These are phyloP conservation scores for Cryptoblepharus egeriae DNA, from an alignment of 2,797 vertebrate species.

Conservation along the genomic window DNA sequence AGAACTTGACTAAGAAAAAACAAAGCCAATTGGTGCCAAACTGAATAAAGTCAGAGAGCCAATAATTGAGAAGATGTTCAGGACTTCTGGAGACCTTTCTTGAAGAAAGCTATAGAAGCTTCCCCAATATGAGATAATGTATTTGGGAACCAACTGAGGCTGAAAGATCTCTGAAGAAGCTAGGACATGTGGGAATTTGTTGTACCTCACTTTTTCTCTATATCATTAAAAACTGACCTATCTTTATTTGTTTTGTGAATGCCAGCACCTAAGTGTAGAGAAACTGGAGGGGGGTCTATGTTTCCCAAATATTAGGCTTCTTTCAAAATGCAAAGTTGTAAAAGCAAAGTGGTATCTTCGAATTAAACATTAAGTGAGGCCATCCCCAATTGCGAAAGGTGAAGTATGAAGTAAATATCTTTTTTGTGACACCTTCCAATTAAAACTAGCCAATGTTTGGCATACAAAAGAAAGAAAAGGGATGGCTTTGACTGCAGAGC, in stretches of 20 bases:
- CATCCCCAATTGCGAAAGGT: conserved; percentile 5
- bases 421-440: conserved; percentile 27
- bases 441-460: conserved; percentile 45
- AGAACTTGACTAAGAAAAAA: no score
- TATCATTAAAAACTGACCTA: not conserved
- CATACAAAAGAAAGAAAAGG: not conserved
- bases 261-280: not conserved
- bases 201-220: not conserved
- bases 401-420: conserved; percentile 12
- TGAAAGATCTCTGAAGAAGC: not conserved
- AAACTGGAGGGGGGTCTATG: not conserved
- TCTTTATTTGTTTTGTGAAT: not conserved
- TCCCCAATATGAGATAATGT: no score
- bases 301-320: not conserved
- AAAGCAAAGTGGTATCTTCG: not conserved
- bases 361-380: not conserved
- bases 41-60: not conserved
- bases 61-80: not conserved
- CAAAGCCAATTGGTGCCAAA: not conserved
- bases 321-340: not conserved
- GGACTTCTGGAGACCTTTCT: not conserved
- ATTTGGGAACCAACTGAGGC: not conserved
- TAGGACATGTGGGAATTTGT: not conserved
- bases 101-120: no score
- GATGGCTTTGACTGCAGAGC: not conserved